These are phyloP conservation scores for Hemicentrotus pulcherrimus DNA, from an alignment of 35 echinoderm and acorn worm species.

Conservation along the genomic window DNA sequence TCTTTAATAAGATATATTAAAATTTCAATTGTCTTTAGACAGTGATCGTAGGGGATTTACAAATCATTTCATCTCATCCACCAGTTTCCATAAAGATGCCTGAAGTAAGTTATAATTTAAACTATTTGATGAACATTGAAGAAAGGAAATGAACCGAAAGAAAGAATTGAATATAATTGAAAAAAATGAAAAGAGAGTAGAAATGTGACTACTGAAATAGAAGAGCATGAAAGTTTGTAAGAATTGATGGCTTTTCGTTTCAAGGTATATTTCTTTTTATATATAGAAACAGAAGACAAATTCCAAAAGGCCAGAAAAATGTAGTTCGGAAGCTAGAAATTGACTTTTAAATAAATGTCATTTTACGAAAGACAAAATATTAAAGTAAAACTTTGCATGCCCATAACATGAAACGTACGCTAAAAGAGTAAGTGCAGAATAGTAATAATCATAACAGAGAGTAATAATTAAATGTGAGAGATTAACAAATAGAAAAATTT, in stretches of 20 bases:
- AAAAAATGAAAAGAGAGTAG: background rate
- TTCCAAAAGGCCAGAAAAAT: background rate
- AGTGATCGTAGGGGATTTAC: too few species aligned
- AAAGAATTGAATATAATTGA: background rate
- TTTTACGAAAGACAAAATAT: background rate
- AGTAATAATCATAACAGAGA: slow-evolving; percentile 7
- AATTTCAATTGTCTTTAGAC: too few species aligned
- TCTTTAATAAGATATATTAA: too few species aligned
- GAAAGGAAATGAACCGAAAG: too few species aligned
- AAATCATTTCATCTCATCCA: background rate
- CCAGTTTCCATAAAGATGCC: background rate
- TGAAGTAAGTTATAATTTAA: background rate
- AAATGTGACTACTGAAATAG: background rate
- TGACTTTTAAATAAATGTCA: background rate
- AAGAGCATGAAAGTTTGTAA: background rate
- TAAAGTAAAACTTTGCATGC: background rate
- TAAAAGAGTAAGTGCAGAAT: slow-evolving; percentile 2
- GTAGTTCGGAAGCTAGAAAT: background rate
- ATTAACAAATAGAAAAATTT: slow-evolving; percentile 54
- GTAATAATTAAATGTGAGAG: background rate
- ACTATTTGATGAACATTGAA: slow-evolving; percentile 4
- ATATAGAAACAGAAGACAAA: background rate
- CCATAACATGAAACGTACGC: background rate
- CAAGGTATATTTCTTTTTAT: background rate
- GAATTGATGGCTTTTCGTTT: background rate